Conservation (phyloP, 2,113 vertebrate species). For the Hyla sarda region DNA sequence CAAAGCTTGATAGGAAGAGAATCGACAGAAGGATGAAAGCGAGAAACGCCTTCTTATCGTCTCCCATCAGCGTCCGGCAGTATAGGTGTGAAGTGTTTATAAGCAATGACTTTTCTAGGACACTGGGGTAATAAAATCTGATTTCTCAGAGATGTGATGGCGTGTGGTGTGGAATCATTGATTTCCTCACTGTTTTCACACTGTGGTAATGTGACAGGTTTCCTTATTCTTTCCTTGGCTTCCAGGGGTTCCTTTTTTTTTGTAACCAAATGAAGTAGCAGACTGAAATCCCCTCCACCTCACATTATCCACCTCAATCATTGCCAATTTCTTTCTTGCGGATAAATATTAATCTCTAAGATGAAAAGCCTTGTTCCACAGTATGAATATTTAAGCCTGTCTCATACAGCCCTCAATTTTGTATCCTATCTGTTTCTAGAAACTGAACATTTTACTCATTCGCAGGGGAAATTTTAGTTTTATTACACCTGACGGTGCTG, state of each 20-base stretch:
- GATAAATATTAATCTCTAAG: slow-evolving; percentile 37
- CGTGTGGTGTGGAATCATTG: not conserved
- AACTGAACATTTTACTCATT: not conserved
- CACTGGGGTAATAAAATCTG: not conserved
- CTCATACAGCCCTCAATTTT: not conserved
- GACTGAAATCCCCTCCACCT: not conserved
- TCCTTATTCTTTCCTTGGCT: not conserved
- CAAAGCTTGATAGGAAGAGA: not conserved
- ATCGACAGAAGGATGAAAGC: no score
- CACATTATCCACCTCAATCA: slow-evolving; percentile 1
- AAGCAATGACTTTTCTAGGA: not conserved
- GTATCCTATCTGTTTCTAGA: not conserved
- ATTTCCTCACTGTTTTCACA: not conserved
- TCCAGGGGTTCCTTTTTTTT: not conserved
- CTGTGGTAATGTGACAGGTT: not conserved
- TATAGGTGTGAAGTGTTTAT: not conserved
- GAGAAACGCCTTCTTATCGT: no score
- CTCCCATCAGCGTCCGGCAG: not conserved
- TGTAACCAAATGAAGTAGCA: not conserved
- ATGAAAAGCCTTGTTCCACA: not conserved
- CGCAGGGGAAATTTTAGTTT: not conserved
- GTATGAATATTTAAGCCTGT: slow-evolving; percentile 19
- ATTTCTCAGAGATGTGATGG: not conserved
- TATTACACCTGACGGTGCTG: no score
- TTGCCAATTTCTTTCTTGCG: not conserved